A percentile compares a stretch with the other conserved stretches of the same genome.
phyloP scores from a whole-genome alignment of 2,797 vertebrate species.

The Chlorospingus flavigularis region DNA sequence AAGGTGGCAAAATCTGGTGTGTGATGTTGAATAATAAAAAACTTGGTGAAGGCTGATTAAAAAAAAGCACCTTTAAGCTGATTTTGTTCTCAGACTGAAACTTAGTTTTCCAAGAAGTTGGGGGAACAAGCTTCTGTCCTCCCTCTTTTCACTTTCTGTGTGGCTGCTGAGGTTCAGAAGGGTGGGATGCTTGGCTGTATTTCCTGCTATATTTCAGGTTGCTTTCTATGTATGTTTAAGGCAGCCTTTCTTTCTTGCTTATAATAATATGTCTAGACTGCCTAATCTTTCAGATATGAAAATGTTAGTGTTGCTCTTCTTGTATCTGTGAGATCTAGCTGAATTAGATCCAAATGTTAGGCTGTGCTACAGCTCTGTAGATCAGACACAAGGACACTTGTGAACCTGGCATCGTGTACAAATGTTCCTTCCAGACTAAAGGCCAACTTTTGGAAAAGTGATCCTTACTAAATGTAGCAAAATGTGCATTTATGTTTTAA shows the following conservation, averaged over 20 bases:
- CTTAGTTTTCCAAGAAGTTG: background rate
- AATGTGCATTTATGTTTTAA: background rate
- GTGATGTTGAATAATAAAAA: background rate
- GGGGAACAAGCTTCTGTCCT: background rate
- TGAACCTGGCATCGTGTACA: background rate
- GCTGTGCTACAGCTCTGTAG: background rate
- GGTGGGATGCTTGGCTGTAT: fast-evolving
- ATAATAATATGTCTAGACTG: background rate
- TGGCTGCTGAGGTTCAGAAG: background rate
- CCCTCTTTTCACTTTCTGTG: background rate
- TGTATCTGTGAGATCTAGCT: background rate
- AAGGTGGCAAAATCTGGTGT: background rate
- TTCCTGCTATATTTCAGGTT: background rate
- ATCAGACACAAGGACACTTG: background rate
- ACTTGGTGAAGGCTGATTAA: background rate
- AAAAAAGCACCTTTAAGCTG: background rate
- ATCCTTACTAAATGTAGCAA: background rate
- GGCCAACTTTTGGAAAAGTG: background rate
- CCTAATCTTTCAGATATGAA: background rate
- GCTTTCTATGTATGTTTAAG: background rate
- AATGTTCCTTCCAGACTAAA: background rate
- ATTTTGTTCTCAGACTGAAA: background rate
- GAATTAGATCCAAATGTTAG: background rate
- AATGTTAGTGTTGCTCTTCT: background rate
- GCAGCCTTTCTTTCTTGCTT: background rate